Evolutionary conservation across 1,140 invertebrate species (phyloP).

Genomic region (Araneus ventricosus): DNA sequence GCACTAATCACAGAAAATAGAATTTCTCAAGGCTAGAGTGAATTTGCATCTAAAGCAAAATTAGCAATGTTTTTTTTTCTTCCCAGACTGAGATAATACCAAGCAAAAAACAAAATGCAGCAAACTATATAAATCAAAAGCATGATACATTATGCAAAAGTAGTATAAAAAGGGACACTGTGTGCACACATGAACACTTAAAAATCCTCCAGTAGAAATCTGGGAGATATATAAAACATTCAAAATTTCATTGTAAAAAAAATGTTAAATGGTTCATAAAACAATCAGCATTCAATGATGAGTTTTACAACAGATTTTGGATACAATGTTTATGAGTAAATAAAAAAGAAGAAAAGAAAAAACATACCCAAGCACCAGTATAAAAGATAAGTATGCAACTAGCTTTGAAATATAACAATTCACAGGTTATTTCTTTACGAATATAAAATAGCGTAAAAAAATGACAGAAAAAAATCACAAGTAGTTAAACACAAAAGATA

Average conservation of each 20-base stretch:
- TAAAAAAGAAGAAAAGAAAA: too few relatives aligned
- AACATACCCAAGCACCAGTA: too few relatives aligned
- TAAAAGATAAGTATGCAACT: too few relatives aligned
- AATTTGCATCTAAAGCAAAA: constrained; percentile 18
- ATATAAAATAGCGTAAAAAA: too few relatives aligned
- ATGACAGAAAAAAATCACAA: too few relatives aligned
- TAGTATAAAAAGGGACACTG: not conserved
- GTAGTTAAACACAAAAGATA: too few relatives aligned
- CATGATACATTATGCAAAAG: not conserved
- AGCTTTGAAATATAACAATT: too few relatives aligned
- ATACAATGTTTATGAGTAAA: not conserved
- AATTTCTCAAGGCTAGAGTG: constrained; percentile 44
- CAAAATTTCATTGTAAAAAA: constrained; percentile 15
- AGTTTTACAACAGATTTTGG: not conserved
- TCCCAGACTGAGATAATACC: not conserved
- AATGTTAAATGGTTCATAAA: not conserved
- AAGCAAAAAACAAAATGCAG: not conserved
- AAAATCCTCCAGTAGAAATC: constrained; percentile 4
- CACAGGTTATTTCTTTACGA: too few relatives aligned
- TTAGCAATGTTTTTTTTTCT: not conserved
- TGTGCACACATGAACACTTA: not conserved
- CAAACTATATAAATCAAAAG: not conserved
- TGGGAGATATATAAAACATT: not conserved
- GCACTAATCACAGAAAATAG: constrained; percentile 59
- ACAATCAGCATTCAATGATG: not conserved